These are phyloP conservation scores for Sarcophaga subvicina DNA, from an alignment of 2,888 invertebrate species.

Conservation along the genomic window DNA sequence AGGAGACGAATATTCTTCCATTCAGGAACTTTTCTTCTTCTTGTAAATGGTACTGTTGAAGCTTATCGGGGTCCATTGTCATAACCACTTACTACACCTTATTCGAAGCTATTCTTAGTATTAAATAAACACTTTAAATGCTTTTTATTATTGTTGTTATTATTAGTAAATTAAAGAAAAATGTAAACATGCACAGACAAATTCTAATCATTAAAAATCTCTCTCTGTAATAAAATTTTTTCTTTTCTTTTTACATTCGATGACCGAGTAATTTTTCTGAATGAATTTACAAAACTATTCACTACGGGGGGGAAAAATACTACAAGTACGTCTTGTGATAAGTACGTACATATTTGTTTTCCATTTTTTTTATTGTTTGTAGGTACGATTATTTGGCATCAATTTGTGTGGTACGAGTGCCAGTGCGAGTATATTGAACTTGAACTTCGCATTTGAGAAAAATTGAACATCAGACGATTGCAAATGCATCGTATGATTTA, in stretches of 20 bases:
- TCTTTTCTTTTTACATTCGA: background rate
- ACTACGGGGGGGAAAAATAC: background rate
- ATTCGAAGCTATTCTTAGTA: no score
- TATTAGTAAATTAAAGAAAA: background rate
- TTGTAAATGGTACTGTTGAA: background rate
- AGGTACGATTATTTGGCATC: background rate
- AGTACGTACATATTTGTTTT: background rate
- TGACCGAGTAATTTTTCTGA: constrained; percentile 13
- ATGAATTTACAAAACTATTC: constrained; percentile 24
- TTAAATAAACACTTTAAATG: background rate
- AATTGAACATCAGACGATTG: constrained; percentile 25
- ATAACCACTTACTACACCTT: no score
- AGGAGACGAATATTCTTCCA: no score
- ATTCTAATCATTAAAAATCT: background rate
- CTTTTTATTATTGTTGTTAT: background rate
- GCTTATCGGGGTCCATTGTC: background rate
- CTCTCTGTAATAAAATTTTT: background rate
- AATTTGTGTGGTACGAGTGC: background rate
- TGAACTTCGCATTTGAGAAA: constrained; percentile 30
- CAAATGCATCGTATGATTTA: constrained; percentile 38
- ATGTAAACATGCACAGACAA: background rate
- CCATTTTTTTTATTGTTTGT: background rate
- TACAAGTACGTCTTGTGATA: background rate
- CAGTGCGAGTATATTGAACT: constrained; percentile 22
- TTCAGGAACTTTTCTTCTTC: no score